A percentile compares a stretch with the other conserved stretches of the same genome.
These are phyloP conservation scores for Cecropterus lyciades DNA, from an alignment of 1,140 invertebrate species.

Conservation along the genomic window DNA sequence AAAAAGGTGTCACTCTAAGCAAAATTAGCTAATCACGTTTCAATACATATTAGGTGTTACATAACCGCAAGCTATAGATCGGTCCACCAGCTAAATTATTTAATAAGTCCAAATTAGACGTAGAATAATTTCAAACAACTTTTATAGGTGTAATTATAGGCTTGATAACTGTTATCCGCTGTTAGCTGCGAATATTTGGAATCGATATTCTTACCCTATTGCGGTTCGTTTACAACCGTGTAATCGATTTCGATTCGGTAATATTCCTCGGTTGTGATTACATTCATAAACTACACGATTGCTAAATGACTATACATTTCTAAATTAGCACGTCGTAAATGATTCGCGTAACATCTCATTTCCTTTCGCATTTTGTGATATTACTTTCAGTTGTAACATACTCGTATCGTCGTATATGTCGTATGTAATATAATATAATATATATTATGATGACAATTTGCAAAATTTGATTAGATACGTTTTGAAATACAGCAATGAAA, in stretches of 20 bases:
- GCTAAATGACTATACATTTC: slow-evolving; percentile 4
- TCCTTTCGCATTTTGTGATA: slow-evolving; percentile 11
- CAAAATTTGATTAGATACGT: no score
- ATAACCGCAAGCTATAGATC: no score
- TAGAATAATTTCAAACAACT: background rate
- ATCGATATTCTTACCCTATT: slow-evolving; percentile 1
- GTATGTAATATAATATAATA: background rate
- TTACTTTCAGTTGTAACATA: slow-evolving; percentile 3
- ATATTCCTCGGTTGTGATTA: slow-evolving; percentile 5
- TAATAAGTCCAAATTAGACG: background rate
- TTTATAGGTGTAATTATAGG: background rate
- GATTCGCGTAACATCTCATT: slow-evolving; percentile 10
- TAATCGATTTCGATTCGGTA: slow-evolving; percentile 1
- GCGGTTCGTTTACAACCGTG: background rate
- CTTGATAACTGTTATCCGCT: no score
- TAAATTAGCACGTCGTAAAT: slow-evolving; percentile 8
- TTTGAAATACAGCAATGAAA: no score
- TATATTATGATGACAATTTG: no score
- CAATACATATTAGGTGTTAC: no score
- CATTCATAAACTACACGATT: slow-evolving; percentile 4
- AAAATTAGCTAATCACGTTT: no score
- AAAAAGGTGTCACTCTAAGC: no score
- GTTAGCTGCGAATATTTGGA: background rate
- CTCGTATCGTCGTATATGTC: no score
- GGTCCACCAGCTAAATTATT: no score